Base-by-base conservation (phyloP, 1,140 invertebrate species). In the Hycleus phaleratus region DNA sequence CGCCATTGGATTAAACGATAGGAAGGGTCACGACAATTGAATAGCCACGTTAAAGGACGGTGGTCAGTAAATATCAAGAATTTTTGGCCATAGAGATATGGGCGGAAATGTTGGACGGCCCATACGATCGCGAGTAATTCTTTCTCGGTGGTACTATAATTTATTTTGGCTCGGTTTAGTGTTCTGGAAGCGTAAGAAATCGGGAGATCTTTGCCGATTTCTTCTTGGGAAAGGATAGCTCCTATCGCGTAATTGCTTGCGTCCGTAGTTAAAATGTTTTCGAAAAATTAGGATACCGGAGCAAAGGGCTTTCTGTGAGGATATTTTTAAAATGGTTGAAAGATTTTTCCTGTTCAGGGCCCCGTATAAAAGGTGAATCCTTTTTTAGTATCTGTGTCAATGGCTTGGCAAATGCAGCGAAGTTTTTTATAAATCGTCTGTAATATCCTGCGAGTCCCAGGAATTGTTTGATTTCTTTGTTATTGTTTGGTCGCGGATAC, bases 51-150 rank as follows among this genome's bases (percentile, higher is more conserved):
- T 12, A 82, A 59, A 0, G 77, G 73, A 59, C 69, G 67, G 60
- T 82, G 76, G 59, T 84, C 80, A 1, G 77, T 82, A 8, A 74
- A 50, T 1, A 82, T 68, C 18, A 60, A 75, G 59, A 82, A 82
- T 46, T 75, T 69, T 38, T 49, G 68, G 11, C 74, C 75, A 53
- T 74, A 75, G 3, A 83, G 51, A 64, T 79, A 82, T 25, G 71
- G 69, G 52, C 71, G 54, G 56, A 80, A 81, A 38, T 78, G 67
- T 46, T 75, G 63, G 0, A 75, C 64, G 1, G 70, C 69, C 67
- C 70, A 76, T 2, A 81, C 63, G 5, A 76, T 72, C 2, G 72
- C 73, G 26, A 73, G 56, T 5, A 71, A 55, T 62, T 74, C 73
- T 63, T 58, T 65, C 70, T 73, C 80, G 64, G 59, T 76, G 11